Conservation (phyloP, 2,797 vertebrate genomes). For the Novumbra hubbsi region DNA sequence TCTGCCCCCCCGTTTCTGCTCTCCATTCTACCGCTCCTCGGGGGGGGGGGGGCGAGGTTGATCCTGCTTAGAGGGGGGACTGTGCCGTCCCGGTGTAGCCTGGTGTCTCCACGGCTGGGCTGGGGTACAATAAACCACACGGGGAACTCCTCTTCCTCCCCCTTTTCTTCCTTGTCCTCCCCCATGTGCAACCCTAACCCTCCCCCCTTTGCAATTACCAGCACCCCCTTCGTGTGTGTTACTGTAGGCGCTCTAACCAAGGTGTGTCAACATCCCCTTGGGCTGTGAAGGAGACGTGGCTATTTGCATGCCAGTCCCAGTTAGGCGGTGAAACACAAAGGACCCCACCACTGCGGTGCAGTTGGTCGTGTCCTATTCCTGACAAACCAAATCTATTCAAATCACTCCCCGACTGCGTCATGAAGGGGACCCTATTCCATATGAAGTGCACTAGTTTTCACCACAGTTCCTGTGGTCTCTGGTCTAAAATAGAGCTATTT, state of each 20-base stretch:
- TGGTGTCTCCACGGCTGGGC: neutral
- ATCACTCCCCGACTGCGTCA: constrained; percentile 3
- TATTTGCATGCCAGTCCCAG: constrained; percentile 38
- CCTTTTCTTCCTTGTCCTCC: neutral
- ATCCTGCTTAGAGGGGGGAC: no score
- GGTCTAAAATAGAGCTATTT: constrained; percentile 18
- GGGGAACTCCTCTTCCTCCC: constrained; percentile 12
- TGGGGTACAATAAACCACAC: neutral
- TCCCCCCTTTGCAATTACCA: no score
- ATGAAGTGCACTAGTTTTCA: neutral
- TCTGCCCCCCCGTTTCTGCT: constrained; percentile 12
- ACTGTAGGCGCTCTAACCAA: no score
- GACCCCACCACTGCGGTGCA: constrained; percentile 4
- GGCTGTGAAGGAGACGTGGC: constrained; percentile 20
- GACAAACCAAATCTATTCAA: constrained; percentile 13
- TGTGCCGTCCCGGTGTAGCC: neutral
- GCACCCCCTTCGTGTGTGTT: neutral
- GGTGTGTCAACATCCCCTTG: constrained; percentile 3
- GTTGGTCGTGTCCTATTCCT: neutral
- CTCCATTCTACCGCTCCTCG: constrained; percentile 3
- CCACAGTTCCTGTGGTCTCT: no score
- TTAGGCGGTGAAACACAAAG: constrained; percentile 31
- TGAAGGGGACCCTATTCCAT: constrained; percentile 25
- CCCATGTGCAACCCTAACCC: no score
- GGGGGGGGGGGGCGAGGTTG: no score